Percentiles rank a stretch among this genome's conserved stretches.
phyloP scores from a whole-genome alignment of 2,888 invertebrate genomes.

The Anorthoa munda region DNA sequence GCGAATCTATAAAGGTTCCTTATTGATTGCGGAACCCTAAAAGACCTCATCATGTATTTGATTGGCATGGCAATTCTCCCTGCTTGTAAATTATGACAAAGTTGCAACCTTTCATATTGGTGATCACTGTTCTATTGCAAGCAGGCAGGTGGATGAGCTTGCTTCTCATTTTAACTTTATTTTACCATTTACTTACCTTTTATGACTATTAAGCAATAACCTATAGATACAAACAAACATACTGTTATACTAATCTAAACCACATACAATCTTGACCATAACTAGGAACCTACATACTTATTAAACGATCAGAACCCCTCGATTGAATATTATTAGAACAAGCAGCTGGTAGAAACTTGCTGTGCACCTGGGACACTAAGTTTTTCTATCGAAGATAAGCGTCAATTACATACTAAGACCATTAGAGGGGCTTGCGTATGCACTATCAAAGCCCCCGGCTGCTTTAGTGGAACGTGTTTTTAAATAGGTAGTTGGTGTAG shows the following conservation, averaged over 20 bases:
- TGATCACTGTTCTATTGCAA: neutral
- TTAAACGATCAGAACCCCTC: constrained; percentile 4
- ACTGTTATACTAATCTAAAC: neutral
- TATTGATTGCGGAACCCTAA: too few species aligned
- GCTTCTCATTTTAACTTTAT: neutral
- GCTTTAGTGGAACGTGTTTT: constrained; percentile 13
- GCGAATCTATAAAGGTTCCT: too few species aligned
- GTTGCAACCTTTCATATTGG: neutral
- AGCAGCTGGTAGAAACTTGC: constrained; percentile 45
- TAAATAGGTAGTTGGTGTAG: neutral
- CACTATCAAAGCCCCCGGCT: constrained; percentile 32
- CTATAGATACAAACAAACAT: neutral
- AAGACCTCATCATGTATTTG: too few species aligned
- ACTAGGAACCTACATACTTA: neutral
- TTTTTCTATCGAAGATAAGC: constrained; percentile 62
- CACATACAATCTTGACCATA: neutral
- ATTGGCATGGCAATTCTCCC: too few species aligned
- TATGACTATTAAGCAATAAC: too few species aligned
- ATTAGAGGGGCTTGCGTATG: constrained; percentile 37
- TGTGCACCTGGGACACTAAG: constrained; percentile 47
- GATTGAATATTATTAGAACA: constrained; percentile 50
- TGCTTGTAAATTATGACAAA: too few species aligned
- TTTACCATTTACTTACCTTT: too few species aligned
- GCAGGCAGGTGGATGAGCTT: neutral
- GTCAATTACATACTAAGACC: constrained; percentile 46